Evolutionary conservation across 1,140 invertebrate species (phyloP), one percentile per base, ranked within the genome.

Genomic region (Samia ricini): DNA sequence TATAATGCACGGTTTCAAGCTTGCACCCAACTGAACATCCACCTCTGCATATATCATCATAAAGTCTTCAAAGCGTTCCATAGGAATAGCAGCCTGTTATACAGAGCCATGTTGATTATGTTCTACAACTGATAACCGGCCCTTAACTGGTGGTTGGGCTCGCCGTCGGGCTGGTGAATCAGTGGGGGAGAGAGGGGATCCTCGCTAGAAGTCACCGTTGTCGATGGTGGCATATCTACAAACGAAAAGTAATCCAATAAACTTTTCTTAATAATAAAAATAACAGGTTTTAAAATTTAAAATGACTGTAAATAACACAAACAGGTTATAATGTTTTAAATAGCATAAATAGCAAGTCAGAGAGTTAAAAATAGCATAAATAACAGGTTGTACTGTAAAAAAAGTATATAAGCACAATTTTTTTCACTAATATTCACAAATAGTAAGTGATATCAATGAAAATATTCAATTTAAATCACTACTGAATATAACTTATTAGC

Each of bases 41-140:
- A 67, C 22, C 62, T 56, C 24, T 57, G 63, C 15, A 71, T 23
- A 55, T 56, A 29, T 61, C 71, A 74, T 83, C 74, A 85, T 77
- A 85, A 76, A 26, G 69, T 69, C 56, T 74, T 73, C 18, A 81
- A 21, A 58, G 70, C 73, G 64, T 82, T 72, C 82, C 82, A 81
- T 48, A 83, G 56, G 18, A 69, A 65, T 26, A 63, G 48, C 22
- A 83, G 64, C 57, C 74, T 73, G 33, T 72, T 42, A 63, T 67
- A 70, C 19, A 83, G 67, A 55, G 75, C 76, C 42, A 70, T 29
- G 12, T 76, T 62, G 8, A 84, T 63, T 60, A 80, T 71, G 66
- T 78, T 77, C 83, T 88, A 88, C 81, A 88, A 80, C 56, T 86
- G 81, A 72, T 85, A 83, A 7, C 75, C 80, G 26, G 79, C 64